Base-by-base conservation (phyloP, 2,797 vertebrate genomes). In the Acanthurus leucopareius region DNA sequence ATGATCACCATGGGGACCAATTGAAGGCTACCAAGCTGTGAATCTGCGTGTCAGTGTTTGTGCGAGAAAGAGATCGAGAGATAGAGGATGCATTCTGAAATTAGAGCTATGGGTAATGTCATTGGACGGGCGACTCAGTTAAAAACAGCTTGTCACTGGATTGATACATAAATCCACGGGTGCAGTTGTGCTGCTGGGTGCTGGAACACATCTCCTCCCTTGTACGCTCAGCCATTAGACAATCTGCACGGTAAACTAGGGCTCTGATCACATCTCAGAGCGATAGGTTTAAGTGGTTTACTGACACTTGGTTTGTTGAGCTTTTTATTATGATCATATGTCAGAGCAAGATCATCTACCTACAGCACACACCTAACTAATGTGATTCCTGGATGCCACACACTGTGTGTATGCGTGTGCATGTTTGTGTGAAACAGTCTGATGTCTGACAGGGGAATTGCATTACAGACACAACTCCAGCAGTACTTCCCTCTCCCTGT, bases 381-480 rank as follows among this genome's bases (percentile, higher is more conserved):
- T 81, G 45, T 58, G 68, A 78, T 85, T 81, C 25, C 2, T 64
- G 44, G 25, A 64, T 70, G 57, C 63, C 42, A 44, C 67, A 68
- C n/a, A 57, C 28, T 42, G 20, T 40, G 32, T 70, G 54, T 28
- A n/a, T 45, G 38, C 71, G 66, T 52, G 67, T 68, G 65, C 28
- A 32, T 66, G 66, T 72, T 28, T 63, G 68, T 56, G 72, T 65
- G 82, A 69, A 76, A 61, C 54, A 49, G 77, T 86, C 73, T 78
- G 79, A 90, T 86, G 74, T 82, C 77, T 91, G 82, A 91, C 79
- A 78, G 68, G 82, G 79, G 82, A 90, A 90, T 91, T 87, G 86
- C 82, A 85, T 86, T 85, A 89, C 74, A 82, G 73, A 79, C 80
- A 84, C 61, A 58, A 57, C 74, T 82, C 57, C 47, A 79, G 84